Base-by-base conservation (phyloP, 2,888 invertebrate genomes). In the Bombylius major region DNA sequence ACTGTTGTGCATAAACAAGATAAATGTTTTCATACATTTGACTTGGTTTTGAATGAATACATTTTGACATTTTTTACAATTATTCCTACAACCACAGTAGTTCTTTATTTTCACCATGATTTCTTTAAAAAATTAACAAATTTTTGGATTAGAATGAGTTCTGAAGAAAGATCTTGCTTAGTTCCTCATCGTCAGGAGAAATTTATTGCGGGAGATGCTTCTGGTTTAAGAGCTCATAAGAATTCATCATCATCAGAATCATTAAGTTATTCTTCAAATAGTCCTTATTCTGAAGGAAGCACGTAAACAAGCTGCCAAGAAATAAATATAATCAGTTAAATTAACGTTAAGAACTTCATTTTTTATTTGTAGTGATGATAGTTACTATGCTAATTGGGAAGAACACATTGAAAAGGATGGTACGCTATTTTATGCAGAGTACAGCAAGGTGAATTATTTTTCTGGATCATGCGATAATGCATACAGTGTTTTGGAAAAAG, bases 351-450 rank as follows among this genome's bases (percentile, higher is more conserved):
- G 3, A 3, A 23, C 23, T 23, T 23, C 3, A 23, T 23, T 23
- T 23, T 23, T n/a, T 45, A 45, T 42, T 53, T 46, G 12, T 11
- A 55, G 55, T 45, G 55, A 55, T 34, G 55, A 55, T 36, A 71
- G 70, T 56, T 70, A 69, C 53, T 56, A 66, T 50, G 67, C 68
- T 39, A 72, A 67, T 57, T 73, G 72, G 73, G 70, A 71, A 57
- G 66, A 67, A 57, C 68, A 65, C 60, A 66, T 72, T 36, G 63
- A 65, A 5, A 62, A 64, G 46, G 66, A 83, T 63, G 87, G 86
- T 5, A 83, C 83, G 64, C 71, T 87, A 8, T 77, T 84, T 52
- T 87, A 79, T 65, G 79, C 84, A 33, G 84, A 83, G 69, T 78
- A 70, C 59, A 70, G 67, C 65, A 60, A 65, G 56, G 61, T 6